phyloP scores from a whole-genome alignment of 2,888 invertebrate species.

The Dascillus cervinus region DNA sequence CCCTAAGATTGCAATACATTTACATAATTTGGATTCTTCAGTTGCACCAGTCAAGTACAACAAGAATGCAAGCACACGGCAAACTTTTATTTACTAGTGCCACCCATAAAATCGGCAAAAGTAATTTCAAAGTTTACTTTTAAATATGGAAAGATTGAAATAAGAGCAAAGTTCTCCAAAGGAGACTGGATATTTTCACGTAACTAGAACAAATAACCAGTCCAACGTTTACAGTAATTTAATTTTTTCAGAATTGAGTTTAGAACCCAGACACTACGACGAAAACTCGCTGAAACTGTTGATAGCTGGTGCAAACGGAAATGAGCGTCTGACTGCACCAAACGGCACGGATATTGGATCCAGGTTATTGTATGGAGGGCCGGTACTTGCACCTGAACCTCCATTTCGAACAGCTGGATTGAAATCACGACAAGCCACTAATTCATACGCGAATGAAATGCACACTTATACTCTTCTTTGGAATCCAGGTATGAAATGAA shows the following conservation, averaged over 20 bases:
- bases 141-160: slow-evolving; percentile 45
- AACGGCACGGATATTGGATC: slow-evolving; percentile 19
- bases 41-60: no score
- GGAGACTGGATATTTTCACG: slow-evolving; percentile 53
- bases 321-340: slow-evolving; percentile 31
- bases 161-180: slow-evolving; percentile 46
- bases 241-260: no score
- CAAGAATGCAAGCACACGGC: no score
- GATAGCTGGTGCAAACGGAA: slow-evolving; percentile 37
- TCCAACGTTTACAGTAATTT: no score
- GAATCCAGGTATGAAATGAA: slow-evolving; percentile 5
- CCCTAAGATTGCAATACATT: no score
- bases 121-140: slow-evolving; percentile 43
- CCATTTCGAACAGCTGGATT: slow-evolving; percentile 1
- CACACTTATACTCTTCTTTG: slow-evolving; percentile 5
- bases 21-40: no score
- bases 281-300: slow-evolving; percentile 25
- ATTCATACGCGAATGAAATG: not conserved
- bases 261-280: no score
- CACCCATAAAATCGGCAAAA: slow-evolving; percentile 44
- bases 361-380: slow-evolving; percentile 3
- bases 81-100: no score
- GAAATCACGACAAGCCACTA: not conserved
- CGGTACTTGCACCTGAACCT: not conserved
- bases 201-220: no score